phyloP scores from a whole-genome alignment of 2,113 vertebrate genomes.

The Nyctibius bracteatus region DNA sequence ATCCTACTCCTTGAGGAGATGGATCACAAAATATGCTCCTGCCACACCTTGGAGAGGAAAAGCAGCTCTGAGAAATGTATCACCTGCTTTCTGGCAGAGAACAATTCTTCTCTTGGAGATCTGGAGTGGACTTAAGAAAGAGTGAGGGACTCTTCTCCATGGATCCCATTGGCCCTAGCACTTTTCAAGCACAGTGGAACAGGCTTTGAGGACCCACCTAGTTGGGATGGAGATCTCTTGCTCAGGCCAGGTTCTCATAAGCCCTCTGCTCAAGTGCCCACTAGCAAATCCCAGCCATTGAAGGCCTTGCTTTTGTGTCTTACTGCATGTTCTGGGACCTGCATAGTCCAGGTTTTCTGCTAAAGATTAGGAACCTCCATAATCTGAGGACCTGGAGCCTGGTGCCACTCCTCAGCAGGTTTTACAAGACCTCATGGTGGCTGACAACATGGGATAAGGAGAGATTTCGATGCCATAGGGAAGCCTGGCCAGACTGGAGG shows the following conservation, averaged over 20 bases:
- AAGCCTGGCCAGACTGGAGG: not conserved
- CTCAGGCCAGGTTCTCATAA: not conserved
- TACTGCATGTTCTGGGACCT: not conserved
- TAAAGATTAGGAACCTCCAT: not conserved
- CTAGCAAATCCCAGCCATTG: not conserved
- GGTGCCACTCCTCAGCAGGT: not conserved
- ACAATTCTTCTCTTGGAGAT: not conserved
- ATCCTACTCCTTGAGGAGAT: not conserved
- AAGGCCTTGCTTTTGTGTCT: not conserved
- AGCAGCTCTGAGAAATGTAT: not conserved
- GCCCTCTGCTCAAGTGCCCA: not conserved
- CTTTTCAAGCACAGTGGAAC: not conserved
- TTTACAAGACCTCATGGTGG: not conserved
- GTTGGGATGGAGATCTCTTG: not conserved
- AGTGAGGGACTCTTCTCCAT: not conserved
- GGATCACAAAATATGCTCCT: not conserved
- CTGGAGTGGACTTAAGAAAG: not conserved
- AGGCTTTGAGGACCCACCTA: not conserved
- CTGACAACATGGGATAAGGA: not conserved
- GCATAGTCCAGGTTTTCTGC: not conserved
- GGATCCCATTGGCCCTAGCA: not conserved
- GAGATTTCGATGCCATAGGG: not conserved
- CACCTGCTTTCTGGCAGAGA: not conserved
- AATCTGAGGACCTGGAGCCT: not conserved
- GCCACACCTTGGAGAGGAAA: not conserved